Evolutionary conservation across 2,888 invertebrate genomes (phyloP).

Genomic region (Hypomecis atomaria): DNA sequence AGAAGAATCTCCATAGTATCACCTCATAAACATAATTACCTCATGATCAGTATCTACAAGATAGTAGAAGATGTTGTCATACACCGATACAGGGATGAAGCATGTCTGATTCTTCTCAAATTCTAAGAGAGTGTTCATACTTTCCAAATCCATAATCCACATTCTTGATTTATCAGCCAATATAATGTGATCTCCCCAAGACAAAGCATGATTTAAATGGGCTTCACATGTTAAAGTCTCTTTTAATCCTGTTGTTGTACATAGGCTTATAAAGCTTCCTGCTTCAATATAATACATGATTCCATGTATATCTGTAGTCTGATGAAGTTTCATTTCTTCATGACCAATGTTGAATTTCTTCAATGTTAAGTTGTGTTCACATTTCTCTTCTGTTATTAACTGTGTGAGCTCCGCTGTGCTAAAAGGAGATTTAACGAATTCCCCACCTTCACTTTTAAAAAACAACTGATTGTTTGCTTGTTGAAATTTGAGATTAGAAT

Average conservation of each 20-base stretch:
- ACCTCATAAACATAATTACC: constrained; percentile 50
- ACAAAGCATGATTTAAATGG: constrained; percentile 50
- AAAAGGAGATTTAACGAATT: constrained; percentile 55
- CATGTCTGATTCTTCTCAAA: constrained; percentile 55
- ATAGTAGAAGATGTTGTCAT: constrained; percentile 67
- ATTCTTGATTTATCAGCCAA: constrained; percentile 58
- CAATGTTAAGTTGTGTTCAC: constrained; percentile 52
- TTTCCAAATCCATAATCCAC: constrained; percentile 64
- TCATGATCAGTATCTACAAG: constrained; percentile 57
- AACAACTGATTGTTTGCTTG: constrained; percentile 49
- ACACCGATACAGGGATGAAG: constrained; percentile 60
- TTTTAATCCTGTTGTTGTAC: constrained; percentile 62
- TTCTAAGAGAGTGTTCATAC: constrained; percentile 54
- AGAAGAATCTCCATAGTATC: too few species aligned
- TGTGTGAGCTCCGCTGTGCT: constrained; percentile 51
- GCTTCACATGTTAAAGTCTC: constrained; percentile 43
- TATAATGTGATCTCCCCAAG: constrained; percentile 63
- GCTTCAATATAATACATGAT: constrained; percentile 53
- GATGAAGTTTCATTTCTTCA: constrained; percentile 27
- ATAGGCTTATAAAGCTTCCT: constrained; percentile 53
- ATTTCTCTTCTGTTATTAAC: constrained; percentile 50
- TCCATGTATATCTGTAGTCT: constrained; percentile 49
- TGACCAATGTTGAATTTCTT: constrained; percentile 49
- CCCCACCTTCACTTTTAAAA: constrained; percentile 70
- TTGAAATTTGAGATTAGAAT: constrained; percentile 61